Conservation (phyloP, 2,888 invertebrate species). For the Biston stratarius region DNA sequence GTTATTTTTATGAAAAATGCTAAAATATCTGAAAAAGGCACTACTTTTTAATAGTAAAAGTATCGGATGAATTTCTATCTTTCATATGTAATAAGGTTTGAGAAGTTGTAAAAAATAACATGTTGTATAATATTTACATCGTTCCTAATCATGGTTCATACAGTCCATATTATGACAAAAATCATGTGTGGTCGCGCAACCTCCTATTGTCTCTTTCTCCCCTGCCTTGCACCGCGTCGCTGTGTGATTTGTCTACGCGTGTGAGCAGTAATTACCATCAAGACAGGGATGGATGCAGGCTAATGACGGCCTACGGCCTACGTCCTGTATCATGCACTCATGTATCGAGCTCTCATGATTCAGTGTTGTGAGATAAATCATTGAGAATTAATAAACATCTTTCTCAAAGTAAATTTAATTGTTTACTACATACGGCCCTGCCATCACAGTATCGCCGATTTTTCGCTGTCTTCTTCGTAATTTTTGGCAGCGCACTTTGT, state of each 20-base stretch:
- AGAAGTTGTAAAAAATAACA: no score
- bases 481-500: no score
- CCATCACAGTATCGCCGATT: neutral
- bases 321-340: conserved; percentile 17
- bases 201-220: conserved; percentile 19
- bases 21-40: no score
- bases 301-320: conserved; percentile 56
- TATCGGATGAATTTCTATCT: no score
- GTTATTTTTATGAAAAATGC: no score
- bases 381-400: conserved; percentile 7
- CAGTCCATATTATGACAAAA: no score
- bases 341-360: conserved; percentile 17
- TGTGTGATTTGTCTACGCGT: conserved; percentile 66
- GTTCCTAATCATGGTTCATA: no score
- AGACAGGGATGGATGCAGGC: conserved; percentile 72
- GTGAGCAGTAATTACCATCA: conserved; percentile 67
- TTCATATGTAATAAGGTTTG: no score
- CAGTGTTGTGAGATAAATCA: conserved; percentile 18
- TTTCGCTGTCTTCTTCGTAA: no score
- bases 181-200: no score
- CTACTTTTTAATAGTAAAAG: no score
- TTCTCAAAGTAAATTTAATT: neutral
- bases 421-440: neutral
- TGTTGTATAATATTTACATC: no score
- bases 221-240: conserved; percentile 45